Base-by-base conservation (phyloP, 1,140 invertebrate genomes). In the Micrasema minimum region DNA sequence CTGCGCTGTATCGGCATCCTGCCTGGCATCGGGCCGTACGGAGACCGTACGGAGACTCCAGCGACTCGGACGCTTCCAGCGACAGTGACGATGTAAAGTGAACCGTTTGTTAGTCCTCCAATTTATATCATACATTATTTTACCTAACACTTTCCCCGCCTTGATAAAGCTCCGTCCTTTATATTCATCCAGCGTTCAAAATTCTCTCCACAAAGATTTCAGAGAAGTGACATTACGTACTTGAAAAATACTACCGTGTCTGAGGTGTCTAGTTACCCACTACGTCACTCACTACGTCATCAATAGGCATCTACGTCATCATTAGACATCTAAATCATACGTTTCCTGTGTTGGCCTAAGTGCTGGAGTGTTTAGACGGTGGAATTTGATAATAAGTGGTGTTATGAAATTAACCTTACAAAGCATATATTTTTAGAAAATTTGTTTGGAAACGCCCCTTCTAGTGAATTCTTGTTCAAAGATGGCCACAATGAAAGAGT, bases 1-100 rank as follows among this genome's bases (percentile, higher is more conserved):
- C 76, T 88, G 72, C 83, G 83, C 41, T 88, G 87, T 57, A 85
- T 88, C 71, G 88, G 86, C 3, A 85, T 88, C 68, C 80, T 89
- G 38, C 88, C 88, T 61, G 88, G 88, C 41, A 79, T 89, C 62
- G 87, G 85, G 12, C 82, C 81, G 41, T 89, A 89, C 65, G 79
- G 83, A 38, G n/a, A n/a, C 82, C 81, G 41, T 89, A 89, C 65
- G 26, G 26, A 7, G 81, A 88, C 76, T 88, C 86, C n/a, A 87
- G 87, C 70, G 87, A 88, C 70, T 84, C 82, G 69, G 83, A 85
- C 22, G 79, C 77, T 67, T 84, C 81, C 76, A 85, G 82, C 12
- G 82, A 85, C 72, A 82, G 82, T 26, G 84, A 85, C 71, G 77
- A 81, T 66, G 85, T 75, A 75, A 68, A 68, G 50, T 68, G 66